These are phyloP conservation scores for Anhinga anhinga DNA, from an alignment of 2,113 vertebrate species.

Conservation along the genomic window DNA sequence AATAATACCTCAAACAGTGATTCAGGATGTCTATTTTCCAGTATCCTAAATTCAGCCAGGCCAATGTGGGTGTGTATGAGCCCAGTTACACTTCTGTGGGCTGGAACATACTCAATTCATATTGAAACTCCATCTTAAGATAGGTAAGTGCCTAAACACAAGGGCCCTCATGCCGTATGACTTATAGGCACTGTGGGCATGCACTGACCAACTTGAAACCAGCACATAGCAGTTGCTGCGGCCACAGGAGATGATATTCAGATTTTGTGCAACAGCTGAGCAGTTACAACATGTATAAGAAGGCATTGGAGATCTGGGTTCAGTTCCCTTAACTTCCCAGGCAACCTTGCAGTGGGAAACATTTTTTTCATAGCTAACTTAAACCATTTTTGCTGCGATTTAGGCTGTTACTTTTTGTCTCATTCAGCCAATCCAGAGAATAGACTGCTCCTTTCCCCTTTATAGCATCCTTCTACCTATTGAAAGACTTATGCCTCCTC, in stretches of 20 bases:
- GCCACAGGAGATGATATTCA: neutral
- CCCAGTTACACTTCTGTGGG: neutral
- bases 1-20: neutral
- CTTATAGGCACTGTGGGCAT: fast-evolving
- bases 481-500: neutral
- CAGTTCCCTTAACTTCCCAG: neutral
- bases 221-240: neutral
- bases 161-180: neutral
- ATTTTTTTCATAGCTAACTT: neutral
- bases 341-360: neutral
- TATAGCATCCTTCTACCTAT: neutral
- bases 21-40: neutral
- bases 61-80: neutral
- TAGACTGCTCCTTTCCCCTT: neutral
- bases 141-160: neutral
- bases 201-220: neutral
- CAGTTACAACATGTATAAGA: neutral
- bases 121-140: neutral
- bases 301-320: neutral
- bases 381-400: neutral
- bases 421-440: neutral
- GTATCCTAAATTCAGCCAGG: neutral
- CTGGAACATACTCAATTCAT: neutral
- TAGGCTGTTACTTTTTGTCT: neutral
- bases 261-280: neutral